Evolutionary conservation across 2,797 vertebrate genomes (phyloP).

Genomic region (Phalloptychus januarius): DNA sequence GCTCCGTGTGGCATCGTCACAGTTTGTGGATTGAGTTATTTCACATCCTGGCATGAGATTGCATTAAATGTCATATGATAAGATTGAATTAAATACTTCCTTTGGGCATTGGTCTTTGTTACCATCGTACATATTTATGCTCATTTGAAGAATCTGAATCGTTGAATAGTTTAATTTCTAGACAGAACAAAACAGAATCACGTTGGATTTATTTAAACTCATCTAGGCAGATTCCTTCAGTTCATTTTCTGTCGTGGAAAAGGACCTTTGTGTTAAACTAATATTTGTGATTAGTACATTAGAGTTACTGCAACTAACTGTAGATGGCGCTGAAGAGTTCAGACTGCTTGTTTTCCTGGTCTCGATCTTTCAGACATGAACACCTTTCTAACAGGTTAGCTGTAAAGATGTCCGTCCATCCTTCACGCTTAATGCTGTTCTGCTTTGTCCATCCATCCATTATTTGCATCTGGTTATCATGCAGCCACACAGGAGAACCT

Average conservation of each 20-base stretch:
- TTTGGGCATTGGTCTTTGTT: not conserved
- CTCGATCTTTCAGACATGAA: not conserved
- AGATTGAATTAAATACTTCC: not conserved
- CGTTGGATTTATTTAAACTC: not conserved
- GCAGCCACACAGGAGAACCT: not conserved
- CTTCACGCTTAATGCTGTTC: not conserved
- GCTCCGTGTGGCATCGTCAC: not conserved
- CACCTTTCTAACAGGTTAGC: not conserved
- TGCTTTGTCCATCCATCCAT: not conserved
- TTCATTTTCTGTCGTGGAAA: not conserved
- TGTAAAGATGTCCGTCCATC: not conserved
- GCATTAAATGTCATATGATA: not conserved
- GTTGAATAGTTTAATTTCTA: not conserved
- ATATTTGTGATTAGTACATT: not conserved
- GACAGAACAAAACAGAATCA: not conserved
- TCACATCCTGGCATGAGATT: not conserved
- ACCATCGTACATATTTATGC: not conserved
- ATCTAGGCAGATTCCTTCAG: not conserved
- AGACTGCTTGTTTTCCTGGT: not conserved
- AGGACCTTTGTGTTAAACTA: not conserved
- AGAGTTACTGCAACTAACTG: not conserved
- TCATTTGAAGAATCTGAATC: not conserved
- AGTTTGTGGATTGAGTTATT: not conserved
- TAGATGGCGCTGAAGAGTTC: not conserved
- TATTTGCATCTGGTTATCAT: not conserved